A percentile compares a stretch with the other conserved stretches of the same genome.
These are phyloP conservation scores for Emberiza fucata DNA, from an alignment of 2,113 vertebrate species.

Conservation along the genomic window DNA sequence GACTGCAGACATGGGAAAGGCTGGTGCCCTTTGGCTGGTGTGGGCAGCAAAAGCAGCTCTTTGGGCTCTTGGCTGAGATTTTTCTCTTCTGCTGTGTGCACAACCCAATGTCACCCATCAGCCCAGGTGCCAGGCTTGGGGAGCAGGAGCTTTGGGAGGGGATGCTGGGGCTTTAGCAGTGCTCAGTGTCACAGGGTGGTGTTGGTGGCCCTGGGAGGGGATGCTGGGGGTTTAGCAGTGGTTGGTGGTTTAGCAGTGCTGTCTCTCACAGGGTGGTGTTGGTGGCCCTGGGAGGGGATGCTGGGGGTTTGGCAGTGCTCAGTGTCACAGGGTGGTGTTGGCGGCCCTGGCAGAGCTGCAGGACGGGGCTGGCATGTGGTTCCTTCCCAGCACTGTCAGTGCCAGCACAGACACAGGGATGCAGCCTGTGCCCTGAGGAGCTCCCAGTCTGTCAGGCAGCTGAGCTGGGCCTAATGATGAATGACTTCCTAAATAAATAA, in stretches of 20 bases:
- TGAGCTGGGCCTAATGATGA: slow-evolving; percentile 36
- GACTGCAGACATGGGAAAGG: background rate
- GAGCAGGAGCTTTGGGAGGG: background rate
- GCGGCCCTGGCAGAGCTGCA: background rate
- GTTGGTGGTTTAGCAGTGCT: too few species aligned
- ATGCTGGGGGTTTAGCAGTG: too few species aligned
- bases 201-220: too few species aligned
- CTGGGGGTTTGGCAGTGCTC: background rate
- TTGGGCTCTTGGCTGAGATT: background rate
- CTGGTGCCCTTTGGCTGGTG: background rate
- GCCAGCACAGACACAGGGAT: fast-evolving
- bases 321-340: background rate
- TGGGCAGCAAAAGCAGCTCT: background rate
- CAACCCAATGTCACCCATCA: fast-evolving
- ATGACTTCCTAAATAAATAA: slow-evolving; percentile 52
- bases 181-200: too few species aligned
- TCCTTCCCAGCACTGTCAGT: background rate
- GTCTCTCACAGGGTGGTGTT: too few species aligned
- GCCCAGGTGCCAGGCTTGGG: background rate
- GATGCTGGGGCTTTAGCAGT: too few species aligned
- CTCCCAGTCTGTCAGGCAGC: slow-evolving; percentile 33
- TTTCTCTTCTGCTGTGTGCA: background rate
- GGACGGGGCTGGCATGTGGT: background rate
- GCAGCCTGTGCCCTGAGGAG: slow-evolving; percentile 3
- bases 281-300: too few species aligned